Conservation (phyloP, 2,797 vertebrate species). For the Discoglossus pictus region DNA sequence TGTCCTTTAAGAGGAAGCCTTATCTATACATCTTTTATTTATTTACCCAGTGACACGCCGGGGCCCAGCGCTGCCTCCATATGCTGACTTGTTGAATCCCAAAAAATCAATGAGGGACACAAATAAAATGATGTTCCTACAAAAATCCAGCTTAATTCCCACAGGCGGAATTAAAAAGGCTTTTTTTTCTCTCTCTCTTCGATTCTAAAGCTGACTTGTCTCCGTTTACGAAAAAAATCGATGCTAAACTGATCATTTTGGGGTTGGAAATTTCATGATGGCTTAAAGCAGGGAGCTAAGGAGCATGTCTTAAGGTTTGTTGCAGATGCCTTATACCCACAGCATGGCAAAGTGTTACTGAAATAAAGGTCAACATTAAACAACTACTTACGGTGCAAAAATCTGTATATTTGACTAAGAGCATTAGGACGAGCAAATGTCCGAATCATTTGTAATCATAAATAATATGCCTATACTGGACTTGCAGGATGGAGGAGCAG, state of each 20-base stretch:
- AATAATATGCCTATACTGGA: no score
- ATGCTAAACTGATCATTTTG: constrained; percentile 5
- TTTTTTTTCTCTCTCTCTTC: constrained; percentile 13
- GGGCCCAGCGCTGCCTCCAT: background rate
- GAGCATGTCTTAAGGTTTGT: no score
- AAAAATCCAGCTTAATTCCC: constrained; percentile 11
- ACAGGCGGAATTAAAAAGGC: constrained; percentile 4
- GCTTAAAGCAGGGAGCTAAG: background rate
- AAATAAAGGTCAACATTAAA: no score
- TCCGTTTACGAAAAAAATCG: background rate
- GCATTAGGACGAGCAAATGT: no score
- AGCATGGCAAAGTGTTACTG: no score
- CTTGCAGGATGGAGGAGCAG: no score
- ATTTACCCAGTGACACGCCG: constrained; percentile 10
- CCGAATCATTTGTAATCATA: no score
- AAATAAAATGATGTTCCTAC: constrained; percentile 13
- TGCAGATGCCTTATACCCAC: constrained; percentile 48
- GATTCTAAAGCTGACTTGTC: constrained; percentile 5
- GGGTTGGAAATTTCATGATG: constrained; percentile 1
- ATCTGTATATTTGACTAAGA: no score
- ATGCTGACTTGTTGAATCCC: constrained; percentile 20
- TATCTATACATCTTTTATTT: constrained; percentile 4
- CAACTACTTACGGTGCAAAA: no score
- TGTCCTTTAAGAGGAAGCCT: constrained; percentile 1
- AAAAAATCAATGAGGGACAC: constrained; percentile 18